phyloP scores from a whole-genome alignment of 2,888 invertebrate genomes.

The Sarcophaga rosellei region DNA sequence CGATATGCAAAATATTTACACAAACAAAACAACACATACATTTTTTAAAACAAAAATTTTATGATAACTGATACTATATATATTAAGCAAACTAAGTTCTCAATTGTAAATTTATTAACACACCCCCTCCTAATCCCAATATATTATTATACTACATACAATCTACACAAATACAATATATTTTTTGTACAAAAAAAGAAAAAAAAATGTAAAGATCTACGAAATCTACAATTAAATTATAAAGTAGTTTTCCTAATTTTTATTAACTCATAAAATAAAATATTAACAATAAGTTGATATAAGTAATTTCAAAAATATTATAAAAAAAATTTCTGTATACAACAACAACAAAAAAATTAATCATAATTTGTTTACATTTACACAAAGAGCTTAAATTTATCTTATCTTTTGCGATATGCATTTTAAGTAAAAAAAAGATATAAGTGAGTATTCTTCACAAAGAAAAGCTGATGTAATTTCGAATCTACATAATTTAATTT shows the following conservation, averaged over 20 bases:
- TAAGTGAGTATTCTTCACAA: background rate
- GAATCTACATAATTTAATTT: background rate
- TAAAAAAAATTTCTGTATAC: conserved; percentile 12
- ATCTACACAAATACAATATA: conserved; percentile 28
- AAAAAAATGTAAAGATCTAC: conserved; percentile 8
- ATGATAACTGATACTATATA: background rate
- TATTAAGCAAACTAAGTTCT: conserved; percentile 33
- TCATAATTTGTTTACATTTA: background rate
- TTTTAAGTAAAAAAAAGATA: background rate
- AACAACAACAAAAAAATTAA: background rate
- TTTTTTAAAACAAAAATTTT: background rate
- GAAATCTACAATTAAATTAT: conserved; percentile 35
- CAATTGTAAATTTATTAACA: conserved; percentile 42
- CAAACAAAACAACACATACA: background rate
- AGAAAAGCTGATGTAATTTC: background rate
- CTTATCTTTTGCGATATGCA: background rate
- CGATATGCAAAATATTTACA: background rate
- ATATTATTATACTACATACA: conserved; percentile 6
- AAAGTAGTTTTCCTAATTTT: conserved; percentile 54
- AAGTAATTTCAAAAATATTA: conserved; percentile 45
- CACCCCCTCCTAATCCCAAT: background rate
- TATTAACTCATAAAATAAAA: conserved; percentile 37
- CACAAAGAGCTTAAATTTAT: background rate
- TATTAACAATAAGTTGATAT: conserved; percentile 32
- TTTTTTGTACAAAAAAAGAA: conserved; percentile 53